phyloP scores from a whole-genome alignment of 2,113 vertebrate species.

The Python bivittatus region DNA sequence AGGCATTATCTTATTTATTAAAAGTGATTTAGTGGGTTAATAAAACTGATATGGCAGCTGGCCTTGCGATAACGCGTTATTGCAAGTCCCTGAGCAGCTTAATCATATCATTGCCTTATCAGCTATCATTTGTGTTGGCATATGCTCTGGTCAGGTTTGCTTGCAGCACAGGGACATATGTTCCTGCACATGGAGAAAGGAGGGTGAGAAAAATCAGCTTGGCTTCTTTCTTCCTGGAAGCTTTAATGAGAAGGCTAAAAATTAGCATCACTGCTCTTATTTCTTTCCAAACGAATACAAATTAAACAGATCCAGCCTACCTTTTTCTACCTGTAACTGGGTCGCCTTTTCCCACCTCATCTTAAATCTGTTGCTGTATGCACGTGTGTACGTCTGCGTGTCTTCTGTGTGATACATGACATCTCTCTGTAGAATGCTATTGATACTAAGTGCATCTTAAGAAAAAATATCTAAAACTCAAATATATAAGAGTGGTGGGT shows the following conservation, averaged over 20 bases:
- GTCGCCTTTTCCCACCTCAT: neutral
- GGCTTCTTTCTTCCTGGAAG: slow-evolving; percentile 1
- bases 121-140: slow-evolving; percentile 75
- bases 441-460: neutral
- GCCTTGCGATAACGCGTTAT: slow-evolving; percentile 77
- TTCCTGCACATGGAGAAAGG: slow-evolving; percentile 49
- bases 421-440: neutral
- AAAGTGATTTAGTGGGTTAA: slow-evolving; percentile 81
- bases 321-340: neutral
- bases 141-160: slow-evolving; percentile 73
- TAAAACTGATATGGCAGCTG: slow-evolving; percentile 83
- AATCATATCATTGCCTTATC: slow-evolving; percentile 84
- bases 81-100: slow-evolving; percentile 79
- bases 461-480: neutral
- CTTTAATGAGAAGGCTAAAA: slow-evolving; percentile 32
- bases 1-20: slow-evolving; percentile 83
- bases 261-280: neutral
- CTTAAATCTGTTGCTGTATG: neutral
- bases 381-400: neutral
- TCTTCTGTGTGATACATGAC: neutral
- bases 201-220: slow-evolving; percentile 6
- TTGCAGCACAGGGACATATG: slow-evolving; percentile 74
- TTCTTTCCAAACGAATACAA: neutral
- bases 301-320: neutral
- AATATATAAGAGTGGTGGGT: neutral